Evolutionary conservation across 2,797 vertebrate genomes (phyloP).

Genomic region (Acanthornis magna): DNA sequence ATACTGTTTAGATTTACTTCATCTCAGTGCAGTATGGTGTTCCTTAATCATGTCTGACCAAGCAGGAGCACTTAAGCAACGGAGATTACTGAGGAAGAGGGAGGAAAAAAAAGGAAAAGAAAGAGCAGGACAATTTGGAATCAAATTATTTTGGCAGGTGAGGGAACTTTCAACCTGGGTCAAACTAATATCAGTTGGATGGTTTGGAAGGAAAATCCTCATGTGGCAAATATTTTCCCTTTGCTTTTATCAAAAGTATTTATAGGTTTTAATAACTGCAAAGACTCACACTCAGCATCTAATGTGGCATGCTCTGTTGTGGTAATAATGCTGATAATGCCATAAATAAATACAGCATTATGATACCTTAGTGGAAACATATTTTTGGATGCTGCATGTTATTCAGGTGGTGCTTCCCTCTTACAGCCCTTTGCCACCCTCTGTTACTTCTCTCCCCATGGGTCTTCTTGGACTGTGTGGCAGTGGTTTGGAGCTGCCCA

Average conservation of each 20-base stretch:
- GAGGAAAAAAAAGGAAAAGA: accelerated
- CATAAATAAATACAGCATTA: not conserved
- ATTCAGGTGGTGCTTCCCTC: not conserved
- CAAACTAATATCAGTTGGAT: not conserved
- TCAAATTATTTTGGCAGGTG: not conserved
- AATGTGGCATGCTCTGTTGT: not conserved
- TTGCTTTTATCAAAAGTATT: not conserved
- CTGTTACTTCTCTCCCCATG: accelerated
- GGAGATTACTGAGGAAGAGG: not conserved
- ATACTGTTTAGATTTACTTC: not conserved
- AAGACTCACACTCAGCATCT: not conserved
- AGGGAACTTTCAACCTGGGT: not conserved
- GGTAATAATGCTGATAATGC: not conserved
- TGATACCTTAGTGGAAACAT: not conserved
- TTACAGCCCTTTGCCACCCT: not conserved
- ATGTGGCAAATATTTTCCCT: not conserved
- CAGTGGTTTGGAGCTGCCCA: not conserved
- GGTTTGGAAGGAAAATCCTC: not conserved
- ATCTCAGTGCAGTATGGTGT: not conserved
- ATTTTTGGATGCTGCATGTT: not conserved
- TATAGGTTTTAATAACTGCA: slow-evolving; percentile 34
- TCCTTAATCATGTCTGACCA: not conserved
- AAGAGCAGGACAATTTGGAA: not conserved
- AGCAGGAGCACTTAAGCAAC: not conserved
- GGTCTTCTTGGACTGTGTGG: not conserved